Evolutionary conservation across 2,113 vertebrate species (phyloP).

Genomic region (Vimba vimba): DNA sequence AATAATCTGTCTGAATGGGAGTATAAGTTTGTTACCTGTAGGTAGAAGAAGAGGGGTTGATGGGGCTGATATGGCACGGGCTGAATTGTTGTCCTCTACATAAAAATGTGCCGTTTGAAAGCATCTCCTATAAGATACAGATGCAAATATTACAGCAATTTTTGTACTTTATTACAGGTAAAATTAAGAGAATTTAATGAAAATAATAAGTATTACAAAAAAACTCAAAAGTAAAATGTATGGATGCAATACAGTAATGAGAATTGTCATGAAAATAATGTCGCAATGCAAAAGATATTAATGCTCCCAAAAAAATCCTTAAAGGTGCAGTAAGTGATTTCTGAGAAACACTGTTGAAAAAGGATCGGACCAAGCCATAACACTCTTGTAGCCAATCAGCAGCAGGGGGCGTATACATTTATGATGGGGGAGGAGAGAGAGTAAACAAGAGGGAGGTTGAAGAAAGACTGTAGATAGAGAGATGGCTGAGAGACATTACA

Average conservation of each 20-base stretch:
- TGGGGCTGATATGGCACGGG: conserved; percentile 86
- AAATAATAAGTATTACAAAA: neutral
- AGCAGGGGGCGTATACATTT: too few relatives aligned
- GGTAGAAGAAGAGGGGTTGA: conserved; percentile 89
- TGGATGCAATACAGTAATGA: neutral
- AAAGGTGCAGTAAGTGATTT: too few relatives aligned
- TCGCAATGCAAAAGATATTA: too few relatives aligned
- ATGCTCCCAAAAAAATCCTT: too few relatives aligned
- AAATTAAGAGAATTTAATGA: neutral
- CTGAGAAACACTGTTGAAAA: too few relatives aligned
- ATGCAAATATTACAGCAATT: neutral
- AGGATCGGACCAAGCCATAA: too few relatives aligned
- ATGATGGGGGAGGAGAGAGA: too few relatives aligned
- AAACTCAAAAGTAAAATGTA: neutral
- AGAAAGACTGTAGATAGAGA: too few relatives aligned
- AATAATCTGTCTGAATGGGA: too few relatives aligned
- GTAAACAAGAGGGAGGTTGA: too few relatives aligned
- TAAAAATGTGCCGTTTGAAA: conserved; percentile 96
- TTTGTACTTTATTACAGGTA: neutral
- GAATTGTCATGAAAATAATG: neutral
- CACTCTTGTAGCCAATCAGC: too few relatives aligned
- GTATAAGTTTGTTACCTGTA: conserved; percentile 78
- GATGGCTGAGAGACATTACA: too few relatives aligned
- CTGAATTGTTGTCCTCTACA: conserved; percentile 90
- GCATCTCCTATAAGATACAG: conserved; percentile 83